Percentiles rank a stretch among this genome's conserved stretches.
These are phyloP conservation scores for Plusia festucae DNA, from an alignment of 2,888 invertebrate species.

Conservation along the genomic window DNA sequence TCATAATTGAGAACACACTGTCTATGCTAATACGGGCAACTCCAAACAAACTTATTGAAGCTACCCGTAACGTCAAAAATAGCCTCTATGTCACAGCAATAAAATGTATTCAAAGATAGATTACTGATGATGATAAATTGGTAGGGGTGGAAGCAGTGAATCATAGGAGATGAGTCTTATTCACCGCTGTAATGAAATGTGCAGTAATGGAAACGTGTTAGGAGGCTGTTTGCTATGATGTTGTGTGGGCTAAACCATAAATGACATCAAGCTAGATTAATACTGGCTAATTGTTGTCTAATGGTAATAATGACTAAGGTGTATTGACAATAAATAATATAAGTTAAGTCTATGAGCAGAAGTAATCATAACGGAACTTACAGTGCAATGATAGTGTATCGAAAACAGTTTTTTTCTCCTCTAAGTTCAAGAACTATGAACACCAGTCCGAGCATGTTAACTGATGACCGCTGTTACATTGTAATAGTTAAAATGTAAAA, in stretches of 20 bases:
- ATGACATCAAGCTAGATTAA: constrained; percentile 36
- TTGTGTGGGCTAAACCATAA: constrained; percentile 42
- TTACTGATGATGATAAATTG: constrained; percentile 18
- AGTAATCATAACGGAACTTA: neutral
- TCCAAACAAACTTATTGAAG: constrained; percentile 54
- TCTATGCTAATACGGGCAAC: constrained; percentile 71
- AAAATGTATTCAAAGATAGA: neutral
- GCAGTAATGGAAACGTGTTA: constrained; percentile 51
- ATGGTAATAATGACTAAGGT: constrained; percentile 19
- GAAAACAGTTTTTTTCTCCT: neutral
- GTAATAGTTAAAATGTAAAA: no score
- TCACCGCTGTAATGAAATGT: constrained; percentile 51
- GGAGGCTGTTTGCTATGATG: constrained; percentile 32
- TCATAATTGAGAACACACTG: constrained; percentile 74
- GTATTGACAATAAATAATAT: constrained; percentile 15
- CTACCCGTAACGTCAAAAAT: constrained; percentile 18
- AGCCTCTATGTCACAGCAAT: constrained; percentile 16
- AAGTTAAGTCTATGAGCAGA: neutral
- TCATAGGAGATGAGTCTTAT: constrained; percentile 55
- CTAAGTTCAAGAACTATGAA: neutral
- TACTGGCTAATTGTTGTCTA: constrained; percentile 28
- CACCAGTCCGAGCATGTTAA: neutral
- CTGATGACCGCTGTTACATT: no score
- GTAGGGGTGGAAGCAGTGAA: constrained; percentile 40
- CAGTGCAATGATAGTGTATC: neutral